These are phyloP conservation scores for Clarias batrachus DNA, from an alignment of 2,113 vertebrate genomes.

Conservation along the genomic window DNA sequence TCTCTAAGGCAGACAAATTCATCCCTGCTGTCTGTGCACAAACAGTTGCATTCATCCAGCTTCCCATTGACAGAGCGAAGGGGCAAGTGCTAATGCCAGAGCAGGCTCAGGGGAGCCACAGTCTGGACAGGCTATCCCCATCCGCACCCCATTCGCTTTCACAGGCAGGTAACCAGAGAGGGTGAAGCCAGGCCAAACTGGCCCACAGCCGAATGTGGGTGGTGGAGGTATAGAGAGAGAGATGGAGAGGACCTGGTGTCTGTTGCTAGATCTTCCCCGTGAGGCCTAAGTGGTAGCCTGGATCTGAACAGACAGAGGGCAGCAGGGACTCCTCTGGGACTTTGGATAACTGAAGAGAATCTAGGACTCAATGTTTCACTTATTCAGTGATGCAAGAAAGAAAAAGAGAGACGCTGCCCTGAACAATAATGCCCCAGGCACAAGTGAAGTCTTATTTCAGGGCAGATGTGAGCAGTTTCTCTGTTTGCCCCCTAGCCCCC, in stretches of 20 bases:
- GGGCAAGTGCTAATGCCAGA: conserved; percentile 68
- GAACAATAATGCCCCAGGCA: conserved; percentile 26
- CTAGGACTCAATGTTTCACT: conserved; percentile 40
- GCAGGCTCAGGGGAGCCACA: conserved; percentile 70
- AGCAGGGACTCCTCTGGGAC: conserved; percentile 62
- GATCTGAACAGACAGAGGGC: conserved; percentile 42
- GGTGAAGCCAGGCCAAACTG: conserved; percentile 65
- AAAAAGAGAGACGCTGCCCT: conserved; percentile 14
- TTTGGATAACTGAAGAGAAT: conserved; percentile 25
- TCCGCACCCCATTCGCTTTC: conserved; percentile 67
- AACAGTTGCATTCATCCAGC: conserved; percentile 70
- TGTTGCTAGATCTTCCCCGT: conserved; percentile 65
- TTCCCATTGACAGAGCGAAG: conserved; percentile 68
- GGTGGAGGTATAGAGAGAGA: conserved; percentile 31
- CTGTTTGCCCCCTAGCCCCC: background rate
- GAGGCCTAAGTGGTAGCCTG: conserved; percentile 57
- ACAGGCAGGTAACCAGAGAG: conserved; percentile 73
- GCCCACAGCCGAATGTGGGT: conserved; percentile 56
- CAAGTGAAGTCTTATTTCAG: conserved; percentile 11
- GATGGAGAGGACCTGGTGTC: conserved; percentile 61
- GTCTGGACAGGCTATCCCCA: conserved; percentile 74
- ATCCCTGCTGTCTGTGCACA: conserved; percentile 71
- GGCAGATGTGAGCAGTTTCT: conserved; percentile 13
- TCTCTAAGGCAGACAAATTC: conserved; percentile 72
- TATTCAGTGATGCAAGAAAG: conserved; percentile 19